Percentiles rank a stretch among this genome's conserved stretches.
These are phyloP conservation scores for Marasmarcha lunaedactyla DNA, from an alignment of 2,888 invertebrate species.

Conservation along the genomic window DNA sequence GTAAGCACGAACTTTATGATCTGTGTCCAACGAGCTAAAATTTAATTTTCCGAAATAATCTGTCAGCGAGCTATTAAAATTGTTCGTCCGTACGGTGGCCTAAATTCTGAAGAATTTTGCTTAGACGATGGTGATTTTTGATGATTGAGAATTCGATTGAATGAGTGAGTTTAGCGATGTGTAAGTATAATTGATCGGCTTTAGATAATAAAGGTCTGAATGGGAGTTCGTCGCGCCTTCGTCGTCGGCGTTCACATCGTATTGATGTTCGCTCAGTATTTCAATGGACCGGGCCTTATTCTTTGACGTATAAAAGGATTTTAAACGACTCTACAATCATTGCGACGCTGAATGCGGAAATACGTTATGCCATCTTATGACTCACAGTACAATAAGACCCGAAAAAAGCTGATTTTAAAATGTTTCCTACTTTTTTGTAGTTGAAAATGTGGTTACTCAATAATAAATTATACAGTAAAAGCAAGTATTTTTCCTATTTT, in stretches of 20 bases:
- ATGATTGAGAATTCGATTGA: no score
- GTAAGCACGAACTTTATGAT: constrained; percentile 68
- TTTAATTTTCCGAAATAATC: constrained; percentile 70
- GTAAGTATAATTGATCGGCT: constrained; percentile 24
- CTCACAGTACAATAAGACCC: constrained; percentile 19
- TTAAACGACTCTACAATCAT: constrained; percentile 36
- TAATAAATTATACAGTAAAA: no score
- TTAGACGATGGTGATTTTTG: no score
- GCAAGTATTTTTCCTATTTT: no score
- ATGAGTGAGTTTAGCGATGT: neutral
- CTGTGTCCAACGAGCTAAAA: constrained; percentile 68
- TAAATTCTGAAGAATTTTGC: neutral
- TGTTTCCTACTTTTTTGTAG: no score
- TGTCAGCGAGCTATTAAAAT: constrained; percentile 63
- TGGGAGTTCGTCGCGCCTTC: constrained; percentile 15
- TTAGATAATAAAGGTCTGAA: constrained; percentile 39
- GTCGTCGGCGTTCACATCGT: constrained; percentile 50
- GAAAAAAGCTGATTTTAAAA: no score
- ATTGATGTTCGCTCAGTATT: constrained; percentile 62
- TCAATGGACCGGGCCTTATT: constrained; percentile 54
- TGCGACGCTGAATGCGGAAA: neutral
- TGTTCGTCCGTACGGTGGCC: constrained; percentile 45
- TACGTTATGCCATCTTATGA: constrained; percentile 25
- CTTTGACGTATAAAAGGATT: constrained; percentile 57
- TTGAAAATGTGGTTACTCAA: no score